These are phyloP conservation scores for Mellivora capensis DNA, from an alignment of 2,113 vertebrate species.

Conservation along the genomic window DNA sequence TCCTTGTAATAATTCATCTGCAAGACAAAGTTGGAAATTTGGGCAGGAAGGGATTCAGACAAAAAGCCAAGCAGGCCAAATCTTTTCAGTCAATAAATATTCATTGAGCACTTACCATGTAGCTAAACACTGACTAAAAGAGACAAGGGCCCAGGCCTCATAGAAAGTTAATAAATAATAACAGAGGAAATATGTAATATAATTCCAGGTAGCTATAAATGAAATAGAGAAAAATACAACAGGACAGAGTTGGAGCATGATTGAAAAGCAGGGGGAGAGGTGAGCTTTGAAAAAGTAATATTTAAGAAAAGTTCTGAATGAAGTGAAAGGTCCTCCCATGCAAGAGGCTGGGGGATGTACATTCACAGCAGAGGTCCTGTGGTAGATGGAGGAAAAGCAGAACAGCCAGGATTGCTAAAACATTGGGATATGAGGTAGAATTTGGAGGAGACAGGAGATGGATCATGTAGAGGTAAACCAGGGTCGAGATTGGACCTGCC, in stretches of 20 bases:
- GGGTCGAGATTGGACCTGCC: accelerated
- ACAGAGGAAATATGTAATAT: neutral
- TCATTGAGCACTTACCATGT: neutral
- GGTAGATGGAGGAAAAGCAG: neutral
- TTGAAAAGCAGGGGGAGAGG: neutral
- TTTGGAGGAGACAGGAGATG: neutral
- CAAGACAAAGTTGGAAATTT: neutral
- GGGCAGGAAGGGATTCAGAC: neutral
- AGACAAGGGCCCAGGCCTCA: neutral
- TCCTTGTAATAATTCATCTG: neutral
- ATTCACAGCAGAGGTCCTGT: neutral
- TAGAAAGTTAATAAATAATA: neutral
- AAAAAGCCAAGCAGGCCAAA: neutral
- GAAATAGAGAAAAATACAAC: neutral
- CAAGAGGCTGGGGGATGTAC: neutral
- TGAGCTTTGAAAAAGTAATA: neutral
- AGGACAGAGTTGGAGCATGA: neutral
- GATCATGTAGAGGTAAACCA: accelerated
- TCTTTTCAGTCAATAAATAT: neutral
- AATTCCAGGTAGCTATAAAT: neutral
- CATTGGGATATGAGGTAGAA: accelerated
- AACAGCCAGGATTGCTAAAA: accelerated
- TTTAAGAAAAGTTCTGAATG: neutral
- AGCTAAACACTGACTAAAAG: neutral
- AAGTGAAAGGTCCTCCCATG: neutral